These are phyloP conservation scores for Rhombomys opimus DNA, from an alignment of 2,113 vertebrate species.

Conservation along the genomic window DNA sequence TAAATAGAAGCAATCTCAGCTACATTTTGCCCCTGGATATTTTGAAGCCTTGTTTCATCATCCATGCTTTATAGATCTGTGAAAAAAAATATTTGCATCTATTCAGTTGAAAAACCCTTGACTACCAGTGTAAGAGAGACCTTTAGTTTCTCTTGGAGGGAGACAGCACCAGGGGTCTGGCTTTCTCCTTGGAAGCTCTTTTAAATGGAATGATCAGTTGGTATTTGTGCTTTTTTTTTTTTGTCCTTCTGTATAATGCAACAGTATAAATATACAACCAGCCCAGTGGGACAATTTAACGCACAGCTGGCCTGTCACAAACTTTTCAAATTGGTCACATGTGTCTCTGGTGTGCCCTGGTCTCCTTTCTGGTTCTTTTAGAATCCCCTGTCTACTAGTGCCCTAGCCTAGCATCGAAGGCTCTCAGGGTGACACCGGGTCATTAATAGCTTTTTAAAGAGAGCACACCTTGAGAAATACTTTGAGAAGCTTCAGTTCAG, in stretches of 20 bases:
- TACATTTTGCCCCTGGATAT: background rate
- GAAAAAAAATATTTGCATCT: slow-evolving; percentile 14
- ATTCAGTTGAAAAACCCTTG: background rate
- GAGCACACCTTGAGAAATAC: slow-evolving; percentile 41
- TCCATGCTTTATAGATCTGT: background rate
- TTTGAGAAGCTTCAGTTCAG: background rate
- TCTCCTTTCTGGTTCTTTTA: slow-evolving; percentile 1
- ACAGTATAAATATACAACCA: background rate
- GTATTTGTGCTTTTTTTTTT: slow-evolving; percentile 51
- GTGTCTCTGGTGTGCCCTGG: background rate
- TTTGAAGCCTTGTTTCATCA: slow-evolving; percentile 21
- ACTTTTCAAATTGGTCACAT: background rate
- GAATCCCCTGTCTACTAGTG: background rate
- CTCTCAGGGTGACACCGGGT: background rate
- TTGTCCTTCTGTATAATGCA: slow-evolving; percentile 44
- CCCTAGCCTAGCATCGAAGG: background rate
- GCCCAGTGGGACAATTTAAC: background rate
- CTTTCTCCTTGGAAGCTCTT: background rate
- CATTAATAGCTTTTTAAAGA: background rate
- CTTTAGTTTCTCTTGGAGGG: background rate
- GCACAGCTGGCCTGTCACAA: background rate
- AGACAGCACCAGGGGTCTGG: background rate
- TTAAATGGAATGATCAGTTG: slow-evolving; percentile 30
- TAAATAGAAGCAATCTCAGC: background rate
- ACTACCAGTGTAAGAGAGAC: background rate